These are phyloP conservation scores for Rhyzopertha dominica DNA, from an alignment of 1,140 invertebrate species.

Conservation along the genomic window DNA sequence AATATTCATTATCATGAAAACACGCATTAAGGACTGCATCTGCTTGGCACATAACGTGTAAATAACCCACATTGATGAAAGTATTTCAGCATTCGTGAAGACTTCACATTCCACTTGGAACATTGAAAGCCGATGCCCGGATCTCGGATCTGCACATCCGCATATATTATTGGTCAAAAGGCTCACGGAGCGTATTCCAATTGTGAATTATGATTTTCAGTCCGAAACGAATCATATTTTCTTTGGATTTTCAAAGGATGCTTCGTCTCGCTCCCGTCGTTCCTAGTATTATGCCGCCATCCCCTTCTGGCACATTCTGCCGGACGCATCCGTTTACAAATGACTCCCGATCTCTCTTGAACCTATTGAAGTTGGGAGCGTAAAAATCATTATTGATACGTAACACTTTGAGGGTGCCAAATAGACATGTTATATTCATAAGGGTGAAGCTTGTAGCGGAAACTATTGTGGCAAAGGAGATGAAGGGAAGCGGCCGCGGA, in stretches of 20 bases:
- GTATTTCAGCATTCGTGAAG: too few species aligned
- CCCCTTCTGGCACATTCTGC: slow-evolving; percentile 17
- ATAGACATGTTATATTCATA: slow-evolving; percentile 47
- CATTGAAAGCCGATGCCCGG: too few species aligned
- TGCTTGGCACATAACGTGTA: too few species aligned
- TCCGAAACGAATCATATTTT: slow-evolving; percentile 44
- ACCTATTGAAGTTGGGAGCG: slow-evolving; percentile 37
- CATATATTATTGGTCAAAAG: slow-evolving; percentile 44
- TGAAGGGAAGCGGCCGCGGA: slow-evolving; percentile 6
- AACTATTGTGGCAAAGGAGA: too few species aligned
- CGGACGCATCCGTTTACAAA: slow-evolving; percentile 24
- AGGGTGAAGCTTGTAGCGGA: slow-evolving; percentile 22
- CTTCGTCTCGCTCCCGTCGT: slow-evolving; percentile 15
- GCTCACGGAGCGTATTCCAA: slow-evolving; percentile 38
- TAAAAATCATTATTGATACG: slow-evolving; percentile 45
- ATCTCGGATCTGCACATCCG: slow-evolving; percentile 23
- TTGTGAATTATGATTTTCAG: slow-evolving; percentile 42
- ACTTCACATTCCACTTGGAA: too few species aligned
- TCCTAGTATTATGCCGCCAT: slow-evolving; percentile 8
- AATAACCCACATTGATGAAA: too few species aligned
- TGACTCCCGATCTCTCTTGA: slow-evolving; percentile 26
- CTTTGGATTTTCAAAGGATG: slow-evolving; percentile 38
- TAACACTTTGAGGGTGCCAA: slow-evolving; percentile 47
- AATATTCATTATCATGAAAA: too few species aligned
- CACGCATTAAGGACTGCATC: too few species aligned